Base-by-base conservation (phyloP, 2,113 vertebrate species). In the Lepus europaeus region DNA sequence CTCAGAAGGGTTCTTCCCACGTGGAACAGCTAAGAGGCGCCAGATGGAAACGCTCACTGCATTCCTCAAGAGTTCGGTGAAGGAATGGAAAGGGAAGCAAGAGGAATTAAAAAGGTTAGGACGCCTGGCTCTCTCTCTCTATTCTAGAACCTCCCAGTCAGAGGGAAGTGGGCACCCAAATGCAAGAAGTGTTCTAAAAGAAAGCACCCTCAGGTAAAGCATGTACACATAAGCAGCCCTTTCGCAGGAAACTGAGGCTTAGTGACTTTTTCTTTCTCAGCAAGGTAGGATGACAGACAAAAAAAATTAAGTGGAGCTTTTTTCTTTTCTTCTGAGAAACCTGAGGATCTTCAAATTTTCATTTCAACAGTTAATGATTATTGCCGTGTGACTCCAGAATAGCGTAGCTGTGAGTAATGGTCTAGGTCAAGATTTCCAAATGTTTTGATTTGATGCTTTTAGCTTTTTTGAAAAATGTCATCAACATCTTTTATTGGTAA, bases 401-500 rank as follows among this genome's bases (percentile, higher is more conserved):
- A 29, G 19, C 16, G 9, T 31, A 33, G 39, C 92, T 66, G 20
- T 77, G 91, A 94, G 70, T 87, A 79, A 87, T 45, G n/a, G 59
- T 85, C 66, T 90, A 90, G 36, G 56, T 59, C 56, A 59, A 19
- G 82, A 69, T 45, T 17, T 49, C 19, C 17, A 49, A 81, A 74
- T 76, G 79, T 88, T 91, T 90, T 93, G 80, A 93, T 66, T 84
- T 49, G 29, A 73, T 87, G 45, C 7, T 64, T 64, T 91, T 33
- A 63, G n/a, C 20, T 90, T 83, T 90, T 73, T 73, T 94, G 89
- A 36, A 95, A 77, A 80, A 91, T 76, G 61, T 25, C 91, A 95
- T 74, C 85, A 89, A 90, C 49, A 56, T 80, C 10, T 69, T 87
- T 96, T 94, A 94, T 95, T 97, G 95, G 83, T 80, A 97, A 94